Evolutionary conservation across 1,140 invertebrate species (phyloP), one percentile per base, ranked within the genome.

Genomic region (Atta cephalotes): DNA sequence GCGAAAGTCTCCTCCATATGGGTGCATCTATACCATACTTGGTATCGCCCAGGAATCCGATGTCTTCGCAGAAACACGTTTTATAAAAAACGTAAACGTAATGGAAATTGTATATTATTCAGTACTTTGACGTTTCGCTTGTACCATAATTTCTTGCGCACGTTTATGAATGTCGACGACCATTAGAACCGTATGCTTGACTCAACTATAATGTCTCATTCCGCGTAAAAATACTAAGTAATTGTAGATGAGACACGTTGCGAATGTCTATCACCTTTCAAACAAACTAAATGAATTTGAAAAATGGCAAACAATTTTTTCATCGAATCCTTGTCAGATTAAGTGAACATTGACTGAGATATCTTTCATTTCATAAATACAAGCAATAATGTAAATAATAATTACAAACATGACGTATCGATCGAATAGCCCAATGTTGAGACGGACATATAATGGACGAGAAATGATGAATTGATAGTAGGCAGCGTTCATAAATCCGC

Each of bases 401-500:
- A 18, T 72, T 60, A 49, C 10, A 25, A 49, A 21, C 66, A 53
- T 66, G 78, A 58, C 63, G 31, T 18, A n/a, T 18, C 31, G 14
- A 80, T 68, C 78, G 51, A 58, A 39, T 14, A 14, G 76, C 18
- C 56, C 35, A 74, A 35, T 35, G 56, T 49, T 49, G 49, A 63
- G 45, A 63, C 72, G 21, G 80, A 84, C 80, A 28, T 21, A 16
- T 74, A 74, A 84, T 63, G 45, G 70, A 21, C 31, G n/a, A 35
- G 31, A 84, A 63, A 84, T 84, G 80, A 84, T 63, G 45, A 84
- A 84, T 84, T 51, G 80, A 74, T 74, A 71, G 70, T 63, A 62
- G 39, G 74, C 80, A 74, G 39, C 56, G 70, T 74, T 65, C 76
- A 76, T 89, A 88, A 89, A 89, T 88, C 78, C 45, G 49, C 68